phyloP scores from a whole-genome alignment of 1,140 invertebrate species.

The Conopomorpha cramerella region DNA sequence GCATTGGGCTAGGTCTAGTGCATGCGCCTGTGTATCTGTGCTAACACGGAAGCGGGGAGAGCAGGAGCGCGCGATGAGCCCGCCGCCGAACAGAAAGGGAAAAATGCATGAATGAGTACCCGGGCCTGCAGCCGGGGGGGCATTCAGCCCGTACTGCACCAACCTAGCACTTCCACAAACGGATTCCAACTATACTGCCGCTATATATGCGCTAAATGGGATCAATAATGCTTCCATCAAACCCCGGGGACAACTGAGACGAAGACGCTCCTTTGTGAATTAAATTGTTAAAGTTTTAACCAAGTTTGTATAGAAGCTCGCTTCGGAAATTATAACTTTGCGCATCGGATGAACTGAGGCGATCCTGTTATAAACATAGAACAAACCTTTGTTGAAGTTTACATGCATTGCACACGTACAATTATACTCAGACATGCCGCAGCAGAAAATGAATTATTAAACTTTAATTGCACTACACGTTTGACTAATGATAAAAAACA shows the following conservation, averaged over 20 bases:
- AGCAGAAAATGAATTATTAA: too few species aligned
- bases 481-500: too few species aligned
- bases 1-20: constrained; percentile 60
- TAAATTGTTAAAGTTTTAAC: too few species aligned
- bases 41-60: constrained; percentile 43
- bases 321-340: too few species aligned
- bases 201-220: constrained; percentile 22
- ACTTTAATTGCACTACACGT: too few species aligned
- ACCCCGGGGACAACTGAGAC: not conserved
- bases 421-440: too few species aligned
- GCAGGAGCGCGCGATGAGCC: constrained; percentile 33
- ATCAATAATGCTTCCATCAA: constrained; percentile 26
- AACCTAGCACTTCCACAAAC: constrained; percentile 41
- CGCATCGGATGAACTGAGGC: too few species aligned
- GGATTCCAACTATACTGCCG: constrained; percentile 22
- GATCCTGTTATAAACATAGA: too few species aligned
- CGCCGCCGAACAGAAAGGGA: constrained; percentile 34
- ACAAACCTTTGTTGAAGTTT: too few species aligned
- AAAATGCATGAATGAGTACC: constrained; percentile 56
- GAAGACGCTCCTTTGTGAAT: too few species aligned
- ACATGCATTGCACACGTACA: too few species aligned
- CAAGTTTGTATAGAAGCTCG: too few species aligned
- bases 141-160: constrained; percentile 52
- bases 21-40: constrained; percentile 46
- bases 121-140: constrained; percentile 55